Evolutionary conservation across 2,797 vertebrate species (phyloP).

Genomic region (Menidia menidia): DNA sequence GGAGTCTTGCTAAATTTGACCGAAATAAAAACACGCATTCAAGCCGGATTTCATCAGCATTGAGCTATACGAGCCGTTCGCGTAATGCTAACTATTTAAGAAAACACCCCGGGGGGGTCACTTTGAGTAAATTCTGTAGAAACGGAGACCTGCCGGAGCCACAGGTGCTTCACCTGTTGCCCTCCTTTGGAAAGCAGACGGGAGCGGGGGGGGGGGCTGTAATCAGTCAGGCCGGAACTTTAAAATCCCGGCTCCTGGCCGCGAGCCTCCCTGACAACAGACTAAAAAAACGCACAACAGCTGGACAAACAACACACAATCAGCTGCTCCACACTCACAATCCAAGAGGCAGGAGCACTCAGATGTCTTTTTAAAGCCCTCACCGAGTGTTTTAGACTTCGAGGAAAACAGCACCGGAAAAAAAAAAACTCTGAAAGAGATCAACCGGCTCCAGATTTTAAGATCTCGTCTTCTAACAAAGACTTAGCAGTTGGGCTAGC

Average conservation of each 20-base stretch:
- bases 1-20: not conserved
- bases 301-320: constrained; percentile 54
- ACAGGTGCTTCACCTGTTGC: constrained; percentile 7
- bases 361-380: constrained; percentile 1
- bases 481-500: not conserved
- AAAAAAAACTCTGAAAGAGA: not conserved
- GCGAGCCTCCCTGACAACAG: constrained; percentile 36
- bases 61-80: not conserved
- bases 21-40: not conserved
- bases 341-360: not conserved
- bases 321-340: constrained; percentile 12
- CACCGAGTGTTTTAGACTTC: not conserved
- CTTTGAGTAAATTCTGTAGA: not conserved
- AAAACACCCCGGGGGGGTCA: not conserved
- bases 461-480: not conserved
- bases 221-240: constrained; percentile 38
- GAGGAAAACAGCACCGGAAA: not conserved
- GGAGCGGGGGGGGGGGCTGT: constrained; percentile 1
- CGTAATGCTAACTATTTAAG: not conserved
- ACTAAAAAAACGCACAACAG: constrained; percentile 45
- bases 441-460: not conserved
- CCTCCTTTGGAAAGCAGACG: constrained; percentile 5
- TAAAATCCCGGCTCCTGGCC: constrained; percentile 42
- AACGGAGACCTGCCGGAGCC: not conserved
- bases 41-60: constrained; percentile 10